These are phyloP conservation scores for Drosophila bipectinata DNA, from an alignment of 1,140 invertebrate genomes.

Conservation along the genomic window DNA sequence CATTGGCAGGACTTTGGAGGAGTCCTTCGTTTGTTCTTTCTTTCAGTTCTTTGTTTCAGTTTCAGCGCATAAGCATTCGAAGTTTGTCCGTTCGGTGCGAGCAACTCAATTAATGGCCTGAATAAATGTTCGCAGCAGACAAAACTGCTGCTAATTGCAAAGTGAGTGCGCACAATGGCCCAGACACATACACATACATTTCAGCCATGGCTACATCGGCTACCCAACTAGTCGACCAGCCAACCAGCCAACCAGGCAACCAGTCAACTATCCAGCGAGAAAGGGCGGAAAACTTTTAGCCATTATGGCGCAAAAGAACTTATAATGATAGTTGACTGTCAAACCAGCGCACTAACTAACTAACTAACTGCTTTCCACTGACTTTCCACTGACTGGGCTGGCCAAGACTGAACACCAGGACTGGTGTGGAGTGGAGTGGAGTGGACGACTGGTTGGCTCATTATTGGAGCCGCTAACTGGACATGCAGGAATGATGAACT, in stretches of 20 bases:
- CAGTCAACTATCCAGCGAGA: constrained; percentile 3
- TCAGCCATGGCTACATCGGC: constrained; percentile 2
- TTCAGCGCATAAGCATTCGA: constrained; percentile 44
- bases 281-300: constrained; percentile 59
- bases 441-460: constrained; percentile 57
- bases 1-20: constrained; percentile 22
- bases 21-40: constrained; percentile 11
- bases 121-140: constrained; percentile 74
- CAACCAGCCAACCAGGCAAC: neutral
- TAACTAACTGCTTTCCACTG: constrained; percentile 54
- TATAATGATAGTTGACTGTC: constrained; percentile 81
- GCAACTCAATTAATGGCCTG: constrained; percentile 77
- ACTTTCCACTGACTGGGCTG: constrained; percentile 39
- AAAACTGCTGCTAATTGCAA: constrained; percentile 81
- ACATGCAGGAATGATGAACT: constrained; percentile 46
- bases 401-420: neutral
- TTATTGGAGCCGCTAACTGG: constrained; percentile 45
- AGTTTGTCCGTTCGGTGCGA: constrained; percentile 43
- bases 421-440: neutral
- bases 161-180: constrained; percentile 63
- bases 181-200: constrained; percentile 29
- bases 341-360: constrained; percentile 62
- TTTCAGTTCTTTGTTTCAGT: constrained; percentile 31
- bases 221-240: constrained; percentile 1
- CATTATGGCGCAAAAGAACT: constrained; percentile 76